Conservation (phyloP, 2,113 vertebrate species). For the Oreochromis aureus region DNA sequence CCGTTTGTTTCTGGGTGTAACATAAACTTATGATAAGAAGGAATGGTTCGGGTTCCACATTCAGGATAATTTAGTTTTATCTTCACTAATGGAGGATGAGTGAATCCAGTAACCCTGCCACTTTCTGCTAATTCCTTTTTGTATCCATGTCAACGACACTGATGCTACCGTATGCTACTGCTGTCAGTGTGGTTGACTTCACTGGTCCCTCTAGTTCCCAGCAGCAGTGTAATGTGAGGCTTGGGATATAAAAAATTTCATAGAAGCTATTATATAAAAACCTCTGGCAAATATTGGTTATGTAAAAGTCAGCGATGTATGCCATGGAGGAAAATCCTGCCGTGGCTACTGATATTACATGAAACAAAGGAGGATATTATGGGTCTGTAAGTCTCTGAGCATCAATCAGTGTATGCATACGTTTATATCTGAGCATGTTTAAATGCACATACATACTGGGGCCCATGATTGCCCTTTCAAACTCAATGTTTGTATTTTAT, state of each 20-base stretch:
- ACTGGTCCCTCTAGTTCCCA: background rate
- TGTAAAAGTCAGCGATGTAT: conserved; percentile 9
- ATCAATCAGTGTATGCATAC: background rate
- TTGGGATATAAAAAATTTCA: conserved; percentile 4
- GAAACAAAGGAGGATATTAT: background rate
- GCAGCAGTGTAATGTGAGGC: conserved; percentile 31
- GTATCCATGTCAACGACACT: background rate
- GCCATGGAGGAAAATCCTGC: background rate
- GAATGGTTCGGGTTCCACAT: background rate
- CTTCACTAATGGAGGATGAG: background rate
- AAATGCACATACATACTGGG: background rate
- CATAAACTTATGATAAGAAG: background rate
- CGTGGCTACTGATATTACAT: background rate
- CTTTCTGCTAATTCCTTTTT: background rate
- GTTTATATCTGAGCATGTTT: background rate
- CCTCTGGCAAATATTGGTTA: conserved; percentile 23
- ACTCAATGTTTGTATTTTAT: conserved; percentile 16
- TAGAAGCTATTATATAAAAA: conserved; percentile 40
- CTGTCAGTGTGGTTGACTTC: background rate
- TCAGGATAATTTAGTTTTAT: background rate
- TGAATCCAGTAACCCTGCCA: background rate
- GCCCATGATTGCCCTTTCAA: background rate
- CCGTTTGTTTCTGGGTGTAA: background rate
- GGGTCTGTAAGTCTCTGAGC: background rate
- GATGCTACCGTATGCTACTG: background rate